Evolutionary conservation across 2,113 vertebrate genomes (phyloP), one percentile per base, ranked within the genome.

Genomic region (Equus przewalskii): DNA sequence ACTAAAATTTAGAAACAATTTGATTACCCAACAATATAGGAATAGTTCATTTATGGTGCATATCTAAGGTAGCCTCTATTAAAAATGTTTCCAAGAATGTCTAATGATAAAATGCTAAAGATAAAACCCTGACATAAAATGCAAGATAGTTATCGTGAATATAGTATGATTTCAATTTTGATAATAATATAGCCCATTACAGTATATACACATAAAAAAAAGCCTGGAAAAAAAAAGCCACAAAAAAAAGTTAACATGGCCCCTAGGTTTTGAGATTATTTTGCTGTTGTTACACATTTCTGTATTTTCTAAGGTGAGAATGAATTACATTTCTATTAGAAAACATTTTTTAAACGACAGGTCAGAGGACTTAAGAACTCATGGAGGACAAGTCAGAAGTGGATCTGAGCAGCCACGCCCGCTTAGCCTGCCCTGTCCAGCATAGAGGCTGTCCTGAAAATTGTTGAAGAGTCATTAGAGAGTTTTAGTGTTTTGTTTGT

Each of bases 51-150:
- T 41, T 94, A 82, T 54, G 13, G 44, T 73, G 30, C 6, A 8
- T 73, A 62, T 51, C 19, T 33, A 81, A 91, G 49, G 36, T 73
- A 94, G 26, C 26, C 56, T 75, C 28, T 62, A 41, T 70, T 60
- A 75, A 94, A 94, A 89, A 41, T 89, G 2, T 94, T 89, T 88
- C 76, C 6, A 89, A 54, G 85, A 94, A 64, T 82, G 26, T 54
- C 79, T 89, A 64, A 64, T 73, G 33, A 82, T 41, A 73, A 73
- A 36, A 46, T 82, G 22, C 49, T 93, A 24, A 82, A 56, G 46
- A 82, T 70, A 70, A 69, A 22, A 81, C n/a, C 26, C 19, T 79
- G 10, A 46, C 60, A 58, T 28, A 90, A 79, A 46, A 73, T 69
- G 60, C 28, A 54, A 9, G 54, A 33, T 69, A 18, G 15, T 14